Conservation (phyloP, 2,888 invertebrate species). For the Conchocele bisecta region DNA sequence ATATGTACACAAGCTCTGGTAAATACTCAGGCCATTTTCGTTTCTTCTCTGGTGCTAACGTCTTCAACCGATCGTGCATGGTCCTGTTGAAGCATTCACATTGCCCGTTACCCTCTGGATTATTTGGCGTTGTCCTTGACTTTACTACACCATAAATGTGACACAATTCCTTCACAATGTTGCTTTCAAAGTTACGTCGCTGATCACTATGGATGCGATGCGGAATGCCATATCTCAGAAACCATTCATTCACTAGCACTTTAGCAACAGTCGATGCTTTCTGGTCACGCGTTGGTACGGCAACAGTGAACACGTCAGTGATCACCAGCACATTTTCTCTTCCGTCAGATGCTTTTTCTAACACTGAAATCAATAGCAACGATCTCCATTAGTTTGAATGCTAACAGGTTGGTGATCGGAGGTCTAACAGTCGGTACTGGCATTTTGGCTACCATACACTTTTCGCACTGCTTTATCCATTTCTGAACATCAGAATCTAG, state of each 20-base stretch:
- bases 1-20: background rate
- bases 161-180: too few species aligned
- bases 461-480: slow-evolving; percentile 37
- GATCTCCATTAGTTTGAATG: slow-evolving; percentile 42
- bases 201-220: too few species aligned
- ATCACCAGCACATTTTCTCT: slow-evolving; percentile 53
- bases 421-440: slow-evolving; percentile 17
- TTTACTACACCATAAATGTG: too few species aligned
- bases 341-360: slow-evolving; percentile 47
- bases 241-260: slow-evolving; percentile 42
- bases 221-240: slow-evolving; percentile 51
- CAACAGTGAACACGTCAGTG: slow-evolving; percentile 43
- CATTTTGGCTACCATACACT: slow-evolving; percentile 43
- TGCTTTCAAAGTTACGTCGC: too few species aligned
- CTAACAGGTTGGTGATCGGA: slow-evolving; percentile 34
- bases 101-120: too few species aligned
- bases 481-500: slow-evolving; percentile 33
- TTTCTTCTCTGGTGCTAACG: too few species aligned
- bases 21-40: background rate
- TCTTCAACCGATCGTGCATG: too few species aligned
- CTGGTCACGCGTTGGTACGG: slow-evolving; percentile 41
- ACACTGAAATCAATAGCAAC: slow-evolving; percentile 53
- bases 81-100: too few species aligned
- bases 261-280: slow-evolving; percentile 21
- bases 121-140: too few species aligned